A percentile compares a stretch with the other conserved stretches of the same genome.
Conservation (phyloP, 2,888 invertebrate genomes). For the Trachelus stipa region DNA sequence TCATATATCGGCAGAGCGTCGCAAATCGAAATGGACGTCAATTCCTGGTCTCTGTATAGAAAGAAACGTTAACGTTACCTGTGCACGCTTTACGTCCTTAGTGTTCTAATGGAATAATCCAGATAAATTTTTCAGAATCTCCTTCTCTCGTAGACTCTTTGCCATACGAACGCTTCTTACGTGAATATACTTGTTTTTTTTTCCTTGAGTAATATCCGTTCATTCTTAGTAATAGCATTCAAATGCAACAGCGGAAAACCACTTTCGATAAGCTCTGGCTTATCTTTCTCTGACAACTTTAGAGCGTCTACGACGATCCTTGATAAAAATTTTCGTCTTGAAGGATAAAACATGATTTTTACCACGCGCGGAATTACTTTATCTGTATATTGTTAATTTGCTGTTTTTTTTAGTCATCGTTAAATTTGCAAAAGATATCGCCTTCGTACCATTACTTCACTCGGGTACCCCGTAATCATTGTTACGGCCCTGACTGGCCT, state of each 20-base stretch:
- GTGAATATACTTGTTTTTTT: background rate
- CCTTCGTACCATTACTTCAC: background rate
- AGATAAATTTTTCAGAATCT: background rate
- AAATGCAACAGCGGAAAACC: background rate
- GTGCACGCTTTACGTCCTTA: background rate
- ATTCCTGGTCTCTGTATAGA: background rate
- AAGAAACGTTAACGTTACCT: no score
- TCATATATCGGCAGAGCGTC: background rate
- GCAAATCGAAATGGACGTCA: background rate
- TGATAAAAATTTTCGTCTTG: background rate
- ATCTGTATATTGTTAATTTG: background rate
- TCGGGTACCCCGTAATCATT: slow-evolving; percentile 16
- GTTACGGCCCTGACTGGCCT: slow-evolving; percentile 28
- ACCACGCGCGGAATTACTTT: background rate
- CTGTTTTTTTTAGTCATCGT: background rate
- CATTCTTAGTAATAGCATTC: background rate
- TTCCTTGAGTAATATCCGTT: background rate
- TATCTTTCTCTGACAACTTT: background rate
- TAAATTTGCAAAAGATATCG: background rate
- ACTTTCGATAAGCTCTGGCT: background rate
- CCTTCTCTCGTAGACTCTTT: no score
- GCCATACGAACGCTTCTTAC: background rate
- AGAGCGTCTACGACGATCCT: background rate
- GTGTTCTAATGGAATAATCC: background rate
- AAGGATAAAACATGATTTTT: background rate